Conservation (phyloP, 2,113 vertebrate genomes). For the Scortum barcoo region DNA sequence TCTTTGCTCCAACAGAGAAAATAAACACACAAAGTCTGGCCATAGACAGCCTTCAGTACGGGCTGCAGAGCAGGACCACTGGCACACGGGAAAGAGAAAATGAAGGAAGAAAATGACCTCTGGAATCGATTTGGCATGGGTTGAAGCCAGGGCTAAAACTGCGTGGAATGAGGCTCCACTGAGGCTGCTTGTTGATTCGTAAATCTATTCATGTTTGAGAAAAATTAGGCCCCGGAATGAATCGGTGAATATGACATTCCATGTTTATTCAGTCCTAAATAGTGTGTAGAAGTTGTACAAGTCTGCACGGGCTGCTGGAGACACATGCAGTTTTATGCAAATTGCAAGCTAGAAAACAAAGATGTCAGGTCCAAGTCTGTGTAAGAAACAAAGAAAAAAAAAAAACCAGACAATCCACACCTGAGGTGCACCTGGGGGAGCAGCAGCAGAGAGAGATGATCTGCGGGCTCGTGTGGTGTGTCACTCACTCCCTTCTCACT, state of each 20-base stretch:
- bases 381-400: conserved; percentile 1
- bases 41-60: conserved; percentile 42
- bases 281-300: conserved; percentile 6
- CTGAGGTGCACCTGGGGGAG: conserved; percentile 28
- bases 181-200: conserved; percentile 57
- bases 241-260: conserved; percentile 44
- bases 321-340: conserved; percentile 1
- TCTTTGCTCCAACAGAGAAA: conserved; percentile 64
- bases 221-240: conserved; percentile 30
- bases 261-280: conserved; percentile 38
- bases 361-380: conserved; percentile 9
- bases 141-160: conserved; percentile 65
- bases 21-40: conserved; percentile 67
- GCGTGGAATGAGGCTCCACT: conserved; percentile 31
- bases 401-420: conserved; percentile 1
- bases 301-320: conserved; percentile 10
- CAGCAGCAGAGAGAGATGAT: conserved; percentile 12
- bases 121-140: conserved; percentile 78
- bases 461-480: conserved; percentile 22
- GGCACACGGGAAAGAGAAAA: conserved; percentile 58
- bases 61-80: conserved; percentile 58
- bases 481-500: conserved; percentile 29
- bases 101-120: conserved; percentile 70
- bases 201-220: conserved; percentile 60
- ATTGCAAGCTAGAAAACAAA: conserved; percentile 25